A percentile compares a stretch with the other conserved stretches of the same genome.
These are phyloP conservation scores for Chaetorhynchus papuensis DNA, from an alignment of 2,113 vertebrate genomes.

Conservation along the genomic window DNA sequence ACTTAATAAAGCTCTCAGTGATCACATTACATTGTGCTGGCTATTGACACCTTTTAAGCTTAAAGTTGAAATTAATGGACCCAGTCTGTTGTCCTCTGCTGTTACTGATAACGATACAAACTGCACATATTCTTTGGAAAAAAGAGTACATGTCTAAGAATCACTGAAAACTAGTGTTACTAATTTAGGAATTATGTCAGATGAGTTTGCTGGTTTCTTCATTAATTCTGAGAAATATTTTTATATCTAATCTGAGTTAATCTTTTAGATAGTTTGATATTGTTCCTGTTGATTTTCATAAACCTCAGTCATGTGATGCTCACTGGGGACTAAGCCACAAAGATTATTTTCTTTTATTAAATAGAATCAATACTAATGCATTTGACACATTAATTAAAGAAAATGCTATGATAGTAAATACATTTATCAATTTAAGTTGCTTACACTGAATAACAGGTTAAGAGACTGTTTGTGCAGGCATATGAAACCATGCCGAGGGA, in stretches of 20 bases:
- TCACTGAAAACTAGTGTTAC: neutral
- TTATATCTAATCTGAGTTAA: neutral
- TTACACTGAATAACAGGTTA: neutral
- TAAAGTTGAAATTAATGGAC: neutral
- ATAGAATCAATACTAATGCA: conserved; percentile 14
- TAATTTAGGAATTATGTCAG: neutral
- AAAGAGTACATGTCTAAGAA: neutral
- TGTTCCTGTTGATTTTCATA: neutral
- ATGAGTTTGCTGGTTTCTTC: neutral
- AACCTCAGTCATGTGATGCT: neutral
- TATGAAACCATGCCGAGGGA: neutral
- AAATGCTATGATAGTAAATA: neutral
- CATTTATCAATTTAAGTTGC: neutral
- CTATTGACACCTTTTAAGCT: neutral
- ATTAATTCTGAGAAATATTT: neutral
- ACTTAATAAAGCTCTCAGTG: neutral
- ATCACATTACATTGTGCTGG: neutral
- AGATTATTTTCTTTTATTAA: neutral
- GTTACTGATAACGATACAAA: neutral
- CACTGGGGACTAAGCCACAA: neutral
- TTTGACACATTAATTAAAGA: conserved; percentile 12
- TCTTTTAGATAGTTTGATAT: neutral
- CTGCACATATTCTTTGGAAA: neutral
- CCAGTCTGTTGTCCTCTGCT: neutral
- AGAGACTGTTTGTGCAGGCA: neutral